Percentiles rank a stretch among this genome's conserved stretches.
These are phyloP conservation scores for Nasonia oneida DNA, from an alignment of 2,888 invertebrate genomes.

Conservation along the genomic window DNA sequence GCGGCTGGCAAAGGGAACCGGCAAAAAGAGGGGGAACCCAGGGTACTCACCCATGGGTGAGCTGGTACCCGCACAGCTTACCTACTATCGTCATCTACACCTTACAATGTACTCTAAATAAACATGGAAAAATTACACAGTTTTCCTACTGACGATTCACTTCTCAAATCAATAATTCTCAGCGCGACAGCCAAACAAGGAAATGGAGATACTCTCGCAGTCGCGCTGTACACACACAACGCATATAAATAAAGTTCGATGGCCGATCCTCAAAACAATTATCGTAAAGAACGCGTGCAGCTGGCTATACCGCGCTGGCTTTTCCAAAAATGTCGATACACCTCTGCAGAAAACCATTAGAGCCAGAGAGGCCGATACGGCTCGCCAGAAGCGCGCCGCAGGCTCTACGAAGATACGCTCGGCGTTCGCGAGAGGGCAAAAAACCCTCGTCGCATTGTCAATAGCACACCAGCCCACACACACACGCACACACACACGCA, in stretches of 20 bases:
- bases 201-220: background rate
- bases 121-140: too few species aligned
- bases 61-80: too few species aligned
- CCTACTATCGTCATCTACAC: too few species aligned
- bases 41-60: too few species aligned
- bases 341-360: background rate
- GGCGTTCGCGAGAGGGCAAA: background rate
- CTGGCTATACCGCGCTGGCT: background rate
- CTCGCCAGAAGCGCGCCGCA: background rate
- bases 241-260: background rate
- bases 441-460: background rate
- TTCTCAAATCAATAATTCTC: too few species aligned
- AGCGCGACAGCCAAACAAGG: background rate
- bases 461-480: background rate
- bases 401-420: background rate
- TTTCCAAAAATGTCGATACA: conserved; percentile 29
- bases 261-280: conserved; percentile 28
- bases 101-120: too few species aligned
- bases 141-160: too few species aligned
- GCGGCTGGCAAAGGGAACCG: too few species aligned
- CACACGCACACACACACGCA: background rate
- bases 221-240: background rate
- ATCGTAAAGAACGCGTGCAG: conserved; percentile 34
- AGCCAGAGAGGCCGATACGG: background rate
- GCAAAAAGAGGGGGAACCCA: too few species aligned